Base-by-base conservation (phyloP, 2,888 invertebrate species). In the Cantharis lateralis region DNA sequence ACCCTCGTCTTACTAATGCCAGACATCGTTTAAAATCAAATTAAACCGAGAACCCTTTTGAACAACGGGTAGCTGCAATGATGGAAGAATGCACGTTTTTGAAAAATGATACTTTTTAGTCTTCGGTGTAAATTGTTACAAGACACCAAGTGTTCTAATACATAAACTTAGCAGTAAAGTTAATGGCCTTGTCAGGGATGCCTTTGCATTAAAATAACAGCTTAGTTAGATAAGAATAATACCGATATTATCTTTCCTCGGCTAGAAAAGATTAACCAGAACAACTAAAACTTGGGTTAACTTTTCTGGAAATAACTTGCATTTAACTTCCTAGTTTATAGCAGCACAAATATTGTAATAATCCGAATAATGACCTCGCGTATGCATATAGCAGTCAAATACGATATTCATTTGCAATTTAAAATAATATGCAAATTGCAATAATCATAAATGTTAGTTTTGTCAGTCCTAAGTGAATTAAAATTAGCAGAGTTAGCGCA, bases 181-280 rank as follows among this genome's bases (percentile, higher is more conserved):
- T 61, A 71, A 71, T 71, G 24, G 71, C 71, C 71, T 71, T 62
- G 62, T 71, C 71, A 71, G 62, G 71, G 62, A 24, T 62, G 28
- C 18, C 70, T 48, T 48, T 48, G 70, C 32, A 32, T 70, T 48
- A 48, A 48, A 48, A 48, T 48, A 48, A 48, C 48, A 48, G 48
- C 48, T 48, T 48, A 48, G n/a, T 48, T n/a, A 48, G 48, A 48
- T 48, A 48, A 48, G 48, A 48, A 48, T 48, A 48, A 48, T 48
- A 48, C 48, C n/a, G 48, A 48, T 48, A 48, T 48, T 48, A 48
- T 48, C 48, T 48, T 48, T 48, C 48, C 48, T 48, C 9, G 13
- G n/a, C n/a, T 48, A n/a, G 48, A 48, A 13, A 48, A 48, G 48
- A 48, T 48, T 48, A 48, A 48, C n/a, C 48, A 48, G 48, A 48